These are phyloP conservation scores for Zosterops pallidus DNA, from an alignment of 2,113 vertebrate species.

Conservation along the genomic window DNA sequence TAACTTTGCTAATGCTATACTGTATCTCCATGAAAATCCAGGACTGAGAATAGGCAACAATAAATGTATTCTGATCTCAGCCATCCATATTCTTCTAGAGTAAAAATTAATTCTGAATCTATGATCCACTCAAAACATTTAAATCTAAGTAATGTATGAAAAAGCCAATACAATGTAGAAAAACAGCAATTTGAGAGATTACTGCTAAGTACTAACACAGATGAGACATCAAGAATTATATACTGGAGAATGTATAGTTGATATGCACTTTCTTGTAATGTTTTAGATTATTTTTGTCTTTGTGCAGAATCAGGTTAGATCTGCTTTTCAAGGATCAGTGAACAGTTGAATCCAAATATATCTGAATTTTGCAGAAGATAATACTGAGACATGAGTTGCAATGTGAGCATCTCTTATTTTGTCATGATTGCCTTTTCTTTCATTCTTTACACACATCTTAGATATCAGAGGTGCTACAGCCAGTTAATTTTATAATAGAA, in stretches of 20 bases:
- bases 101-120: not conserved
- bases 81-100: not conserved
- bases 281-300: not conserved
- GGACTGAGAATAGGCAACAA: not conserved
- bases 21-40: not conserved
- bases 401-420: not conserved
- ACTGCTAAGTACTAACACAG: not conserved
- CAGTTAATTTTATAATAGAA: not conserved
- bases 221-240: not conserved
- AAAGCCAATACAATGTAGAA: not conserved
- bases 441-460: not conserved
- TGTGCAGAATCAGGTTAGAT: not conserved
- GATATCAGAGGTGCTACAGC: fast-evolving
- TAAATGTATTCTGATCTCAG: not conserved
- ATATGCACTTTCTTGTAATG: not conserved
- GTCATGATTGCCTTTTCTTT: not conserved
- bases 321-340: not conserved
- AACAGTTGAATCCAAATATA: not conserved
- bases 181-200: not conserved
- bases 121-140: not conserved
- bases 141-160: not conserved
- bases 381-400: not conserved
- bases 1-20: not conserved
- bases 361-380: not conserved
- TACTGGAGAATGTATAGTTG: not conserved